Evolutionary conservation across 2,888 invertebrate species (phyloP).

Genomic region (Aspidapion aeneum): DNA sequence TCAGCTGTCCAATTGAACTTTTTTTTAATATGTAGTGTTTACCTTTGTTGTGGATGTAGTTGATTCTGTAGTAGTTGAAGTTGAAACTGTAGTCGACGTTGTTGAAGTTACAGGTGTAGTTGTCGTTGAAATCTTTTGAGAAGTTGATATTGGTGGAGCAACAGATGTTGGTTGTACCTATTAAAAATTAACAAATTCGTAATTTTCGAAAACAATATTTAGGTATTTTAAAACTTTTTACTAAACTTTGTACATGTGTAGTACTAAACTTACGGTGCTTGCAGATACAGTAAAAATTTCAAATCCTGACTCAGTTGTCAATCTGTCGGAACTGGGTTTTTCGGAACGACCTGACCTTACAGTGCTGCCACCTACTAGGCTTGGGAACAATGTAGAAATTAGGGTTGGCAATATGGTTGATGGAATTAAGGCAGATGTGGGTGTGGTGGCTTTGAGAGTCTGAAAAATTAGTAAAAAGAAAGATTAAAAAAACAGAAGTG

Average conservation of each 20-base stretch:
- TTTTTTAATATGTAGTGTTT: slow-evolving; percentile 12
- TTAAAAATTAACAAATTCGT: slow-evolving; percentile 5
- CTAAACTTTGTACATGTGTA: slow-evolving; percentile 3
- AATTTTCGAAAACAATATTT: neutral
- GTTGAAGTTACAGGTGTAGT: slow-evolving; percentile 16
- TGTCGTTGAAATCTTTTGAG: slow-evolving; percentile 24
- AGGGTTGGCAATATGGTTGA: slow-evolving; percentile 40
- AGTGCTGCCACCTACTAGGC: slow-evolving; percentile 29
- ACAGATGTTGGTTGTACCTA: slow-evolving; percentile 23
- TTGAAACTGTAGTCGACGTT: slow-evolving; percentile 10
- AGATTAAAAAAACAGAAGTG: too few species aligned
- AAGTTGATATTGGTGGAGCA: slow-evolving; percentile 25
- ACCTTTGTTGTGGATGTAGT: slow-evolving; percentile 17
- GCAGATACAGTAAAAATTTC: slow-evolving; percentile 18
- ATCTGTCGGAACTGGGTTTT: slow-evolving; percentile 2
- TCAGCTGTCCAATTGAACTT: slow-evolving; percentile 3
- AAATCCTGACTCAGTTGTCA: slow-evolving; percentile 9
- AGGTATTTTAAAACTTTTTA: too few species aligned
- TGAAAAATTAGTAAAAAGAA: too few species aligned
- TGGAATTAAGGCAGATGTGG: slow-evolving; percentile 28
- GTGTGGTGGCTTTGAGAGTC: slow-evolving; percentile 29
- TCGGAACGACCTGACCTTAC: neutral
- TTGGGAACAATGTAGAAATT: slow-evolving; percentile 35
- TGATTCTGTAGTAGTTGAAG: slow-evolving; percentile 20
- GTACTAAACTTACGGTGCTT: slow-evolving; percentile 23